Base-by-base conservation (phyloP, 1,140 invertebrate genomes). In the Eumaeus atala region DNA sequence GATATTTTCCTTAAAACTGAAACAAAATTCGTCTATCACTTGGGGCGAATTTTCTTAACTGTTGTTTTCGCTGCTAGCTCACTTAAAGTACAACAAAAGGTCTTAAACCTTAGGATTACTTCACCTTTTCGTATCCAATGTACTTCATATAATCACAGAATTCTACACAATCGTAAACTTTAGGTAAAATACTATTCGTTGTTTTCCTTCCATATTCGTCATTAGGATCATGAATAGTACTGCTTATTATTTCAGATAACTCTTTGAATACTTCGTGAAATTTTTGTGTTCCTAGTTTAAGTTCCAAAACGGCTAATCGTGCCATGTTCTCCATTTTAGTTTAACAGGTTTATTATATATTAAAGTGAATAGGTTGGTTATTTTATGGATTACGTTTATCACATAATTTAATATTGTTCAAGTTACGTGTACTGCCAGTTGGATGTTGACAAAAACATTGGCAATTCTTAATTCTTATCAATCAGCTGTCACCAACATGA, bases 251-350 rank as follows among this genome's bases (percentile, higher is more conserved):
- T 10, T 60, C 48, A 35, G 77, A 58, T 47, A 85, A 63, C 65
- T 77, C 74, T 21, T 68, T 68, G 2, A 85, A 59, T 44, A 82
- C 51, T 62, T 74, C 70, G 53, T 61, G 66, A 59, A 71, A 85
- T 47, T 77, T 59, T 9, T 56, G 34, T 36, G 75, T 65, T 42
- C 63, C 56, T 9, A 78, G 36, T 54, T 68, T 66, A 66, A 77
- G 72, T 58, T 84, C 82, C 7, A 85, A 64, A 11, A 78, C 49
- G 54, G 82, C 82, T 51, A 85, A 61, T 21, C 79, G 69, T 3
- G 79, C 79, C 64, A 74, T 78, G 49, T 84, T 80, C 54, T 85
- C 82, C 82, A 85, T 85, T 66, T 58, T 78, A 58, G 16, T 7
- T 8, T 9, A 4, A 14, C 14, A 28, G 21, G 6, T 44, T 44